Conservation (phyloP, 2,797 vertebrate genomes). For the Pseudochirops cupreus region DNA sequence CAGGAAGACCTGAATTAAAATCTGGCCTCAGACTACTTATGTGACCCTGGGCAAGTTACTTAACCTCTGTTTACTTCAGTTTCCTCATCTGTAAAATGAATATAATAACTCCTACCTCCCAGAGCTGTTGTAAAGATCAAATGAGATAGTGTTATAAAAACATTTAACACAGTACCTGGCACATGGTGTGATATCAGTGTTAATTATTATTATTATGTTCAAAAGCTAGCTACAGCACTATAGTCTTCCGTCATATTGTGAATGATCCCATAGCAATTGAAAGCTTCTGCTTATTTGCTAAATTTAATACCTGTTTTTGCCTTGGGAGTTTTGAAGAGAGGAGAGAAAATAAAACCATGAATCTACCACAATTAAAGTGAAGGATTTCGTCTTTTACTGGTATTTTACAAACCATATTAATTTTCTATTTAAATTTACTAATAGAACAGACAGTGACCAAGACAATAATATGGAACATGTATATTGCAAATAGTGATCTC, state of each 20-base stretch:
- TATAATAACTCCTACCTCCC: not conserved
- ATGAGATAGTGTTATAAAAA: not conserved
- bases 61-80: not conserved
- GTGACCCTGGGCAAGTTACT: not conserved
- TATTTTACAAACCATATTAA: not conserved
- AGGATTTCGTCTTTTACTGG: not conserved
- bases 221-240: not conserved
- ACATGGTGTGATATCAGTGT: not conserved
- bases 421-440: not conserved
- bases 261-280: not conserved
- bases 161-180: not conserved
- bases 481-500: not conserved
- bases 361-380: not conserved
- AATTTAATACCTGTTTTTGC: not conserved
- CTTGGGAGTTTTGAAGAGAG: not conserved
- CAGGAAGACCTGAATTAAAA: not conserved
- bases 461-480: not conserved
- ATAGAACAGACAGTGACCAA: not conserved
- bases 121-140: not conserved
- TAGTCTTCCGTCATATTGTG: not conserved
- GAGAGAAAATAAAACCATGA: not conserved
- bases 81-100: not conserved
- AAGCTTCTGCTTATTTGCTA: not conserved
- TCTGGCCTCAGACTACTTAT: not conserved
- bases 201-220: not conserved